These are phyloP conservation scores for Smittia sp. DNA, from an alignment of 2,888 invertebrate genomes.

Conservation along the genomic window DNA sequence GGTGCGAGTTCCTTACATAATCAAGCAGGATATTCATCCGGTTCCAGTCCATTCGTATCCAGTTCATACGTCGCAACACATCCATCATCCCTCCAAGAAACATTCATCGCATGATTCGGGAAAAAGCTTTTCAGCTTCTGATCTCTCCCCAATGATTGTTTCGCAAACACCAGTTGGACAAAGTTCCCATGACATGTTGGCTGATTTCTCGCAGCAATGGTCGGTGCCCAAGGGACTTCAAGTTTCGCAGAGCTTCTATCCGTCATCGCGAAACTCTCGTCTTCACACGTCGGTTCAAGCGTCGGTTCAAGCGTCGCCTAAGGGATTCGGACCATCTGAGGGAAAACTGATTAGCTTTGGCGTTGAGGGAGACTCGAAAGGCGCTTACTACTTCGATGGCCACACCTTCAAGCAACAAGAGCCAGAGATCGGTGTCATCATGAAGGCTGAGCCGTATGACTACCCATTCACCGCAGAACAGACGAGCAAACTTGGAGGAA, in stretches of 20 bases:
- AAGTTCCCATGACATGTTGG: neutral
- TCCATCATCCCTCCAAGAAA: neutral
- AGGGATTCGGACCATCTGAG: neutral
- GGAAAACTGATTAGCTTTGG: neutral
- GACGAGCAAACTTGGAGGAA: neutral
- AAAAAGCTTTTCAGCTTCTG: neutral
- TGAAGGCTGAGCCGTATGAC: neutral
- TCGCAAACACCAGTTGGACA: neutral
- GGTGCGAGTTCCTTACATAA: constrained; percentile 14
- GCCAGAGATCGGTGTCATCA: no score
- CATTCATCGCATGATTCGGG: neutral
- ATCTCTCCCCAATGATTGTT: neutral
- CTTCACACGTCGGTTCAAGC: neutral
- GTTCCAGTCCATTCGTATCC: neutral
- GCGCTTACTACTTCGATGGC: neutral
- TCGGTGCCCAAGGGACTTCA: neutral
- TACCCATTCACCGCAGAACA: neutral
- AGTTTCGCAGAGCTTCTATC: neutral
- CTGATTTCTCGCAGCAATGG: no score
- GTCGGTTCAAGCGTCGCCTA: neutral
- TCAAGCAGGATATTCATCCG: neutral
- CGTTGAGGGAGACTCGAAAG: neutral
- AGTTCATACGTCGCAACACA: neutral
- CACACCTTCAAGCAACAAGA: no score
- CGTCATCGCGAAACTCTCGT: neutral